Base-by-base conservation (phyloP, 2,113 vertebrate species). In the Mionectes macconnelli region DNA sequence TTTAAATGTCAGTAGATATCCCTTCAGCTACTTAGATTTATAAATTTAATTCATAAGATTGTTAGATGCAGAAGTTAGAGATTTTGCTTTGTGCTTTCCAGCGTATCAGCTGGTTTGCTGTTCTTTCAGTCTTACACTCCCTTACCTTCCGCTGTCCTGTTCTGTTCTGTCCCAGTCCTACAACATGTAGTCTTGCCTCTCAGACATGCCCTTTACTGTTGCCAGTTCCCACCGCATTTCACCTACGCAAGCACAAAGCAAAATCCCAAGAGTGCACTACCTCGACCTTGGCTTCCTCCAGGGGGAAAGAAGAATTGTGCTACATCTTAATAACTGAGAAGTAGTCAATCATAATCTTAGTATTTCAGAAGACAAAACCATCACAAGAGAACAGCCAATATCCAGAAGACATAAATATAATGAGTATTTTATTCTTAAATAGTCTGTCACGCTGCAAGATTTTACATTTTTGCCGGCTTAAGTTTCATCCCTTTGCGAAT, bases 131-230 rank as follows among this genome's bases (percentile, higher is more conserved):
- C 63, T 52, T 23, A 62, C 35, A 5, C 42, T 94, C 85, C 24
- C 75, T 80, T 45, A 16, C 40, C 42, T 77, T 85, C 28, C 45
- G 21, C 23, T 62, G 7, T 45, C 47, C 55, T 68, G 20, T 56
- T 33, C 37, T 64, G 8, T 45, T 52, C 50, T 72, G 25, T 53
- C 30, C 25, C 68, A 81, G 28, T 59, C 42, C 63, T 85, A 9
- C 2, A 7, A 39, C 33, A 40, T 0, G 0, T 37, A n/a, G 8
- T 17, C 42, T 67, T 63, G 18, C 64, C 30, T 70, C 76, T 73
- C 37, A 59, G 45, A 53, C n/a, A 3, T 39, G 28, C 9, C 23
- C 55, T 62, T 86, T 2, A 0, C n/a, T 66, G 37, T 44, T 73
- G 14, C 42, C 44, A 20, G 12, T 49, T 80, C 47, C 17, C 44